Base-by-base conservation (phyloP, 1,140 invertebrate genomes). In the Acromyrmex echinatior region DNA sequence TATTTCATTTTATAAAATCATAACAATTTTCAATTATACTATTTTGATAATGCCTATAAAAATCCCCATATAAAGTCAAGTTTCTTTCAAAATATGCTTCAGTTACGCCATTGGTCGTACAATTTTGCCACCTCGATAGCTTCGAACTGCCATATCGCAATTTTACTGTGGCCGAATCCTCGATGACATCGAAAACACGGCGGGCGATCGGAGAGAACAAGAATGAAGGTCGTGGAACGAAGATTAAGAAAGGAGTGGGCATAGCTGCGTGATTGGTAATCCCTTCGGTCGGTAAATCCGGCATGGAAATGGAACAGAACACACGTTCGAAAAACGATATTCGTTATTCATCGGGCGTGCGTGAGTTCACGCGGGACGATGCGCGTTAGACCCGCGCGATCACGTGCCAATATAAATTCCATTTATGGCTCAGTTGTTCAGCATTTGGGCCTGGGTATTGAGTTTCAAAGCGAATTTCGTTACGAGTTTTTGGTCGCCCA, bases 341-440 rank as follows among this genome's bases (percentile, higher is more conserved):
- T 76, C 58, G 25, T 84, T 84, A 74, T 84, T 84, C 70, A 63
- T 76, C 9, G 39, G 45, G 2, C 70, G 80, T 63, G 58, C 80
- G 80, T 76, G 80, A 74, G 80, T 76, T 62, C 56, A 63, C 70
- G 70, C 70, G 25, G 56, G n/a, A 31, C 10, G 80, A 82, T 14
- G 25, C 74, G 68, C 56, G 70, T 82, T 82, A 74, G 56, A 71
- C 35, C 53, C 68, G 35, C 25, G 79, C 35, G 79, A 82, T 82
- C 80, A 74, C 80, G 80, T 68, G 80, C 70, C 80, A 74, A 84
- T 84, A 84, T 84, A 84, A 84, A 84, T 84, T 84, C 80, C 70
- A 84, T 76, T 84, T 76, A 51, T n/a, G 56, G 12, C 25, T 66
- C 56, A 21, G 31, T 82, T 73, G 68, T 53, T 70, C 78, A 9